phyloP scores from a whole-genome alignment of 2,797 vertebrate genomes.

The Chromobotia macracanthus region DNA sequence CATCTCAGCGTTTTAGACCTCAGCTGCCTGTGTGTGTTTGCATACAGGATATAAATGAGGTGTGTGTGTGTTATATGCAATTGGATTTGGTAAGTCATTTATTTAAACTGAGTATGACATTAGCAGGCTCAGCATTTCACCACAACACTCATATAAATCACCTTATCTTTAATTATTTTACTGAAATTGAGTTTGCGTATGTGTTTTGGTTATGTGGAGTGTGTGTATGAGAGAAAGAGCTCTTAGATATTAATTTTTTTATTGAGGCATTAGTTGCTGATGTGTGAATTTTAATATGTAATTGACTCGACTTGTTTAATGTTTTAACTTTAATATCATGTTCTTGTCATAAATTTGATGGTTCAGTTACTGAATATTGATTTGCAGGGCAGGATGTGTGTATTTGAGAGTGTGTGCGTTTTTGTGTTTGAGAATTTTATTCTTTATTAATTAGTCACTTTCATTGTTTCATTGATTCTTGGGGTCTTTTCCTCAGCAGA shows the following conservation, averaged over 20 bases:
- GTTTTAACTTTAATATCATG: constrained; percentile 48
- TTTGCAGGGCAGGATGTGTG: constrained; percentile 22
- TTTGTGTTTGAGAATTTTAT: constrained; percentile 24
- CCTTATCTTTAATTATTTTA: constrained; percentile 35
- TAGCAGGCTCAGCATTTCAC: constrained; percentile 35
- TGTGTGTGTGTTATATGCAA: background rate
- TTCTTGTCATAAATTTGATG: constrained; percentile 52
- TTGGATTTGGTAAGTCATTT: constrained; percentile 36
- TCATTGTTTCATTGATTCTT: too few relatives aligned
- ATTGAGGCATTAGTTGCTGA: constrained; percentile 51
- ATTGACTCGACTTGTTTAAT: constrained; percentile 44
- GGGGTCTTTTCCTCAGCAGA: too few relatives aligned
- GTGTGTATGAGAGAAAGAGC: constrained; percentile 9
- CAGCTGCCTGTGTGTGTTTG: constrained; percentile 14
- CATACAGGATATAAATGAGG: background rate
- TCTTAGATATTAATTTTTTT: constrained; percentile 37
- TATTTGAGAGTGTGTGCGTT: constrained; percentile 11
- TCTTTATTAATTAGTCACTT: background rate
- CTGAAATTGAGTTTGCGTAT: constrained; percentile 26
- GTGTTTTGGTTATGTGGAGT: constrained; percentile 2
- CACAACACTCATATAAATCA: constrained; percentile 9
- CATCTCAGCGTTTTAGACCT: constrained; percentile 7
- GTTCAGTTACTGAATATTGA: constrained; percentile 54
- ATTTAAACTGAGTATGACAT: constrained; percentile 42
- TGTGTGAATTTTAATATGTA: constrained; percentile 49